phyloP scores from a whole-genome alignment of 37 sponge, comb jelly and placozoan species.

The Diacarnus erythraeanus region DNA sequence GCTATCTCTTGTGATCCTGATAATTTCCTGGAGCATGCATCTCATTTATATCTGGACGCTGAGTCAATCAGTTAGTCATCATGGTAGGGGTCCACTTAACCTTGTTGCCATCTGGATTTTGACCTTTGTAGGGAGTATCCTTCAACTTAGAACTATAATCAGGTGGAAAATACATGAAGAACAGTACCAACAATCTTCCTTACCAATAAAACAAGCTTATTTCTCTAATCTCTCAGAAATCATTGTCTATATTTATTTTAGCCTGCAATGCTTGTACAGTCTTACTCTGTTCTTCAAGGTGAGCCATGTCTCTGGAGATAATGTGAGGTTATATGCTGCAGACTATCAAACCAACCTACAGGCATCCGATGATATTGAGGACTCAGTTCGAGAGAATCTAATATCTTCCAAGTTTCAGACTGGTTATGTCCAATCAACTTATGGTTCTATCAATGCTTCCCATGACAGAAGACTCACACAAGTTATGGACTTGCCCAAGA shows the following conservation, averaged over 20 bases:
- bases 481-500: neutral
- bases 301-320: conserved; percentile 10
- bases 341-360: neutral
- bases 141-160: conserved; percentile 40
- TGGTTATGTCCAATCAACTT: neutral
- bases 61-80: conserved; percentile 37
- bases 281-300: conserved; percentile 45
- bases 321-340: neutral
- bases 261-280: conserved; percentile 49
- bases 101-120: conserved; percentile 61
- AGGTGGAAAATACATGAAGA: neutral
- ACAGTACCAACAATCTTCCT: neutral
- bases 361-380: conserved; percentile 21
- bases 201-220: conserved; percentile 19
- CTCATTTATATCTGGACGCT: conserved; percentile 11
- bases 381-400: conserved; percentile 21
- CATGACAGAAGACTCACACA: neutral
- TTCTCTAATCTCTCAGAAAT: conserved; percentile 24
- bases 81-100: conserved; percentile 58
- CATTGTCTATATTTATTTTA: conserved; percentile 36
- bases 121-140: conserved; percentile 24
- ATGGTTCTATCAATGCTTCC: conserved; percentile 3
- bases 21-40: conserved; percentile 48
- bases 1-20: conserved; percentile 4
- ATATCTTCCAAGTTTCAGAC: conserved; percentile 9